Base-by-base conservation (phyloP, 2,113 vertebrate genomes). In the Camarhynchus parvulus region DNA sequence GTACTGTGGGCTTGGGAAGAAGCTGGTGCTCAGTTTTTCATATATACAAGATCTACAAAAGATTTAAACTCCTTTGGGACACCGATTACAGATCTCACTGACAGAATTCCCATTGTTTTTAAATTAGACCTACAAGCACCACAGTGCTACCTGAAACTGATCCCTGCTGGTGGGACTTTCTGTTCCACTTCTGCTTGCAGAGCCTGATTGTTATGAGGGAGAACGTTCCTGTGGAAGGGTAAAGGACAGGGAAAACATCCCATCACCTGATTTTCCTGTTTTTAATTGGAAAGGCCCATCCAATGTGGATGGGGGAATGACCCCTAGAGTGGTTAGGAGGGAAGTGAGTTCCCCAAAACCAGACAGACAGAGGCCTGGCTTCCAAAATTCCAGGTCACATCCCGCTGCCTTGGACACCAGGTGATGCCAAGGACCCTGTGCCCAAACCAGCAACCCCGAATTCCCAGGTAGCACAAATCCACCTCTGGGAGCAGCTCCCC, bases 11-110 rank as follows among this genome's bases (percentile, higher is more conserved):
- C n/a, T 42, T 19, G 47, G 67, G 27, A 53, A 83, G 87, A 63
- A 70, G 41, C 27, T 41, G 23, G 28, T 16, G 53, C 37, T 22
- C 72, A 23, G 17, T 16, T 64, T 28, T n/a, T 28, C 27, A 9
- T 1, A 4, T 10, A 4, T 0, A 10, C 0, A 1, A 68, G 47
- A 66, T 23, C 33, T 18, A 31, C 19, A 56, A 18, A 4, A 79
- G 72, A 7, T 17, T 23, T 15, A 14, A 68, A 42, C 25, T 41
- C 73, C 49, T 28, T 15, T 10, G 24, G 62, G 77, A 31, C 5
- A 1, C 25, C 3, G 37, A 15, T 3, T 28, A 33, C 69, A 64
- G 39, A 49, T 18, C 21, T 22, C 16, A 53, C 14, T 30, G 64
- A 11, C 21, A 49, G n/a, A 79, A 75, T 47, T 72, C 35, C 21